Evolutionary conservation across 2,113 vertebrate genomes (phyloP), one percentile per base, ranked within the genome.

Genomic region (Hylia prasina): DNA sequence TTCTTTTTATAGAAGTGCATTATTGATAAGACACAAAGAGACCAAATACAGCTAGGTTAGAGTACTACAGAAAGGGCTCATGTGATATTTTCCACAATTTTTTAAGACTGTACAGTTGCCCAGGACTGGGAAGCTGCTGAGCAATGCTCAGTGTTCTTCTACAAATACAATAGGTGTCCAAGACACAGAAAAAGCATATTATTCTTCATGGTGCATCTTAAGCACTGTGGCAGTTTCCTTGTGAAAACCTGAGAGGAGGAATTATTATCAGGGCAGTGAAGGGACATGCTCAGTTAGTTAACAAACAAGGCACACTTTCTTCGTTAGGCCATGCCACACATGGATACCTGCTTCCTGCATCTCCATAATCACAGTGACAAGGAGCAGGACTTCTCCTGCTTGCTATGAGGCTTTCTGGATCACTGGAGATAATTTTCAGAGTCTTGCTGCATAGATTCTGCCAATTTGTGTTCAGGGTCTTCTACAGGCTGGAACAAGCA

Each of bases 331-430:
- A 44, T 44, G 48, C 81, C 68, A 50, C 78, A 87, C 69, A 18
- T 22, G 56, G 64, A n/a, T 83, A 87, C 83, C 80, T 94, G 81
- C 81, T 93, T 84, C 65, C 61, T 39, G 68, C 53, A 45, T 82
- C 87, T 94, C 95, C 66, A 42, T 90, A 94, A 92, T 95, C 40
- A 7, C 80, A 70, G 16, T 64, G 91, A 83, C 80, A 93, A 92
- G 68, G 69, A 92, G 80, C 60, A 93, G 89, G 89, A 89, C 58
- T 57, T 24, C 85, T 82, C 82, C 69, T 70, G 44, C 60, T 87
- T 87, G 47, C 78, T 65, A 10, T 48, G 64, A 71, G 45, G 83
- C 54, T 93, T 95, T 95, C 83, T 77, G 72, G 85, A 91, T 97
- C 92, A 82, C 69, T 82, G 75, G 72, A 94, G 68, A 78, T 73